phyloP scores from a whole-genome alignment of 2,888 invertebrate species.

The Sphecodes monilicornis region DNA sequence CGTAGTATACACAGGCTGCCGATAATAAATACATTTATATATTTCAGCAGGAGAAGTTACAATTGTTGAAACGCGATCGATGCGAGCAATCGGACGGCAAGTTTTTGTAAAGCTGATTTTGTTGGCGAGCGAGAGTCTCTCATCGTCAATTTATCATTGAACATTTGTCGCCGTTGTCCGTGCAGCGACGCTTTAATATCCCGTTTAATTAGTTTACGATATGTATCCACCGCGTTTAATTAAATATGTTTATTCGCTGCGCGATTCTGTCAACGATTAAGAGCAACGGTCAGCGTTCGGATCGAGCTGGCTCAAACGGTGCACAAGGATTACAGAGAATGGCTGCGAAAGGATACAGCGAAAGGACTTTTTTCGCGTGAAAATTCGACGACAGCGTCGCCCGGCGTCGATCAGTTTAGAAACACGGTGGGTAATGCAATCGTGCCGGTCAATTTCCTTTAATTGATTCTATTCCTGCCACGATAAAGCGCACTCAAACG shows the following conservation, averaged over 20 bases:
- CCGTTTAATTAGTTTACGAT: background rate
- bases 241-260: background rate
- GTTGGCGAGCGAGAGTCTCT: background rate
- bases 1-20: background rate
- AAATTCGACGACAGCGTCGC: background rate
- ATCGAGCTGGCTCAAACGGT: background rate
- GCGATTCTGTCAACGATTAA: background rate
- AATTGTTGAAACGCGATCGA: background rate
- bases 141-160: background rate
- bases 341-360: too few relatives aligned
- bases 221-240: background rate
- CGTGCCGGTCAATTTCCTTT: constrained; percentile 26
- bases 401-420: background rate
- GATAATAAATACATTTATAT: background rate
- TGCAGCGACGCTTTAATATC: background rate
- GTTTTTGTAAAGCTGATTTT: background rate
- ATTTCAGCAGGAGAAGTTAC: background rate
- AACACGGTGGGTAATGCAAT: background rate
- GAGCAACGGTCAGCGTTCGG: background rate
- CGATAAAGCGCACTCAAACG: constrained; percentile 22
- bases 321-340: background rate
- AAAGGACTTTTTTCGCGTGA: too few relatives aligned
- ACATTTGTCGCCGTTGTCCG: background rate
- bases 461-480: constrained; percentile 13
- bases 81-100: background rate